These are phyloP conservation scores for Heliconius hortense DNA, from an alignment of 2,888 invertebrate species.

Conservation along the genomic window DNA sequence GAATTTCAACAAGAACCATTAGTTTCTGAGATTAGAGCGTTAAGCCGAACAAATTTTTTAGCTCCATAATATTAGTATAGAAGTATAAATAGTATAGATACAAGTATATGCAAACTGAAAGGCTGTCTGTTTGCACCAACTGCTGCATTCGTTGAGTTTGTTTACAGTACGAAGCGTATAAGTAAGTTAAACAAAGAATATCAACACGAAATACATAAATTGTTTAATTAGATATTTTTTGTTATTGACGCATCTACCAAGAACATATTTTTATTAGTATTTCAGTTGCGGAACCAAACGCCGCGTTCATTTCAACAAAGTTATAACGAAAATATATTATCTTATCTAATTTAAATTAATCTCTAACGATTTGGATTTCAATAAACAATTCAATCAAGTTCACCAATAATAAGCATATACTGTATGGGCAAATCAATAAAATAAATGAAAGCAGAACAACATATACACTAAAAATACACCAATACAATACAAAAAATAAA, in stretches of 20 bases:
- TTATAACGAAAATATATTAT: background rate
- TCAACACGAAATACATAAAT: background rate
- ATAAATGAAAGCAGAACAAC: background rate
- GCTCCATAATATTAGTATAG: too few species aligned
- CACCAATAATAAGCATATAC: too few species aligned
- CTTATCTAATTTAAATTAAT: too few species aligned
- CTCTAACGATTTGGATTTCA: too few species aligned
- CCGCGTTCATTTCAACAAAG: background rate
- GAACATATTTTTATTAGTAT: background rate
- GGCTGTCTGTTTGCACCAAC: background rate
- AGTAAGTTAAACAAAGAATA: conserved; percentile 2
- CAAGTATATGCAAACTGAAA: background rate
- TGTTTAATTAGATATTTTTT: too few species aligned
- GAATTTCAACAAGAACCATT: too few species aligned
- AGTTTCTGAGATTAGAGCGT: too few species aligned
- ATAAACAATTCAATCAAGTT: too few species aligned
- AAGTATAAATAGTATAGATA: background rate
- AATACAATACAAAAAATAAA: background rate
- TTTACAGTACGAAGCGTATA: background rate
- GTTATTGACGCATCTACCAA: too few species aligned
- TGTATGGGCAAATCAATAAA: background rate
- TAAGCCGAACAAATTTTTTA: too few species aligned
- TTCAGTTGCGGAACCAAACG: background rate
- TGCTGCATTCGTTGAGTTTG: background rate
- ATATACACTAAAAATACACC: background rate